phyloP scores from a whole-genome alignment of 1,140 invertebrate species.

The Triops cancriformis region DNA sequence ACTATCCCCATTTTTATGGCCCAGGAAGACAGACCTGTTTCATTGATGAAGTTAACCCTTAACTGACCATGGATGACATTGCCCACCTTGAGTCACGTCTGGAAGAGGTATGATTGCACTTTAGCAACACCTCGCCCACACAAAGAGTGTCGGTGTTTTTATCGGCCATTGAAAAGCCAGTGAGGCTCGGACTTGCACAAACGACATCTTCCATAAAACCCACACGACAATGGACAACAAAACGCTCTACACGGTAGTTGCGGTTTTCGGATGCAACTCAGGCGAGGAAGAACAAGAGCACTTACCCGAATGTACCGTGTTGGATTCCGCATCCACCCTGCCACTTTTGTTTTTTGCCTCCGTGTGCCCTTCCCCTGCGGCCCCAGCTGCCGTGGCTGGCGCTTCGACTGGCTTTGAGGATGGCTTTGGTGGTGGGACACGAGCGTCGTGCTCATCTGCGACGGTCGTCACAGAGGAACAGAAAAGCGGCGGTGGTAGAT shows the following conservation, averaged over 20 bases:
- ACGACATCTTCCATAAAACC: not conserved
- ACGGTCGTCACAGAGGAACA: conserved; percentile 38
- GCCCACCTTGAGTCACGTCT: not conserved
- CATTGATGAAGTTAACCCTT: conserved; percentile 4
- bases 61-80: not conserved
- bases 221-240: not conserved
- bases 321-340: conserved; percentile 75
- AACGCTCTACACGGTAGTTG: not conserved
- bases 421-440: conserved; percentile 57
- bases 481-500: conserved; percentile 31
- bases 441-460: conserved; percentile 44
- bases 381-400: conserved; percentile 47
- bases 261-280: not conserved
- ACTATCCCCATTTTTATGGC: not conserved
- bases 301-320: conserved; percentile 81
- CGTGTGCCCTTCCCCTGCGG: conserved; percentile 53
- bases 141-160: not conserved
- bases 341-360: conserved; percentile 42
- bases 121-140: not conserved
- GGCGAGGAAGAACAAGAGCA: conserved; percentile 30
- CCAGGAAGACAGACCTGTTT: not conserved
- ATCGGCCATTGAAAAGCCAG: not conserved
- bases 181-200: not conserved
- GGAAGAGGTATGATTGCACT: not conserved
- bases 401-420: conserved; percentile 59